Evolutionary conservation across 2,888 invertebrate species (phyloP).

Genomic region (Pyrrhia umbra): DNA sequence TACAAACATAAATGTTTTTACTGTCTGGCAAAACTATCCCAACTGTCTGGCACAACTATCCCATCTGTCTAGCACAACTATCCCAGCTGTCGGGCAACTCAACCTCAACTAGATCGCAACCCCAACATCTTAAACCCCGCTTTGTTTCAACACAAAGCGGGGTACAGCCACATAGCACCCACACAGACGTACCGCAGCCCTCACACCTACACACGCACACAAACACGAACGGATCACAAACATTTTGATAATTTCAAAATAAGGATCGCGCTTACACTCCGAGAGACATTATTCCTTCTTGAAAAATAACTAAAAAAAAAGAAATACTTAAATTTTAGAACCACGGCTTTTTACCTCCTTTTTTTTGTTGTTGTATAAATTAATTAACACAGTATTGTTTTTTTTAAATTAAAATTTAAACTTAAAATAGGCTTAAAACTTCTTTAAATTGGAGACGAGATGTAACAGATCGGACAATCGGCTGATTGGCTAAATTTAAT

Average conservation of each 20-base stretch:
- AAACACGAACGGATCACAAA: slow-evolving; percentile 52
- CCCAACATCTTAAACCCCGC: neutral
- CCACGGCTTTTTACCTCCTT: slow-evolving; percentile 41
- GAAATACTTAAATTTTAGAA: slow-evolving; percentile 23
- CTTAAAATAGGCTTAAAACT: slow-evolving; percentile 22
- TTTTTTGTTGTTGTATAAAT: slow-evolving; percentile 21
- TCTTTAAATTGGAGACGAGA: slow-evolving; percentile 20
- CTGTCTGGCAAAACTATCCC: neutral
- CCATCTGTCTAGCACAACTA: neutral
- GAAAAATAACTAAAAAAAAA: slow-evolving; percentile 6
- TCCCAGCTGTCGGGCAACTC: slow-evolving; percentile 20
- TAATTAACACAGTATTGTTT: slow-evolving; percentile 46
- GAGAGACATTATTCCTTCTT: slow-evolving; percentile 45
- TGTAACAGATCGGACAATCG: neutral
- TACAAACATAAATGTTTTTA: neutral
- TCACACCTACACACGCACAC: slow-evolving; percentile 34
- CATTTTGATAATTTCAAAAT: slow-evolving; percentile 61
- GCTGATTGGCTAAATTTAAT: neutral
- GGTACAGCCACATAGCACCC: slow-evolving; percentile 5
- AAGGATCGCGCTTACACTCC: slow-evolving; percentile 52
- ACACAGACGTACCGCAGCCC: slow-evolving; percentile 29
- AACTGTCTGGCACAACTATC: neutral
- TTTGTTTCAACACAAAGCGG: slow-evolving; percentile 32
- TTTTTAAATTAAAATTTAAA: slow-evolving; percentile 16
- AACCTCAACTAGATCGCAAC: slow-evolving; percentile 14